These are phyloP conservation scores for Thrips palmi DNA, from an alignment of 1,140 invertebrate genomes.

Conservation along the genomic window DNA sequence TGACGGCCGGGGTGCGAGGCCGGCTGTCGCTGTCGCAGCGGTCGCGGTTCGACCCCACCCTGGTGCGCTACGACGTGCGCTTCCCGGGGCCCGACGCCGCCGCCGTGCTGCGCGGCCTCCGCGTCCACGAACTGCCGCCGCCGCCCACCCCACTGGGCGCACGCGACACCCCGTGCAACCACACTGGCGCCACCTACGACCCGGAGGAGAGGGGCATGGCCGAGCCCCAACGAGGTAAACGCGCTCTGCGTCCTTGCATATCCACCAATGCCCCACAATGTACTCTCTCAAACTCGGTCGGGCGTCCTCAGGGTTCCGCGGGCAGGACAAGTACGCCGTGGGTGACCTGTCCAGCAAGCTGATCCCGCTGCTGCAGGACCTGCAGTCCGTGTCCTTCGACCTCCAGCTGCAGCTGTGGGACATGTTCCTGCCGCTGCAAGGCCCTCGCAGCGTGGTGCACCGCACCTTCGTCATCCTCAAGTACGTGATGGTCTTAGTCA, in stretches of 20 bases:
- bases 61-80: conserved; percentile 29
- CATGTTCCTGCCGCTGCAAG: conserved; percentile 68
- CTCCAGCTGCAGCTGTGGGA: conserved; percentile 36
- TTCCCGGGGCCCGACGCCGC: conserved; percentile 17
- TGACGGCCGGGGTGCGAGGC: conserved; percentile 62
- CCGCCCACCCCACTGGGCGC: conserved; percentile 18
- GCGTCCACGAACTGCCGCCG: conserved; percentile 51
- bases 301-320: conserved; percentile 37
- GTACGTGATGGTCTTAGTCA: conserved; percentile 23
- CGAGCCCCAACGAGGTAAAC: conserved; percentile 40
- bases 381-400: conserved; percentile 12
- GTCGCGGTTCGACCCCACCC: conserved; percentile 69
- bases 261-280: neutral
- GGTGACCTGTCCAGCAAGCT: conserved; percentile 84
- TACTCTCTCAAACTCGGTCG: conserved; percentile 1
- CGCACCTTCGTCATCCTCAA: conserved; percentile 68
- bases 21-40: conserved; percentile 61
- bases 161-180: conserved; percentile 9
- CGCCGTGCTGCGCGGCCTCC: conserved; percentile 32
- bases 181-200: conserved; percentile 23
- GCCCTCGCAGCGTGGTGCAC: conserved; percentile 56
- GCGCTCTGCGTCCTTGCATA: neutral
- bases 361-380: no score
- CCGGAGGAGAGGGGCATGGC: conserved; percentile 31
- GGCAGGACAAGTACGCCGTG: conserved; percentile 72